phyloP scores from a whole-genome alignment of 1,140 invertebrate species.

The Bombus affinis region DNA sequence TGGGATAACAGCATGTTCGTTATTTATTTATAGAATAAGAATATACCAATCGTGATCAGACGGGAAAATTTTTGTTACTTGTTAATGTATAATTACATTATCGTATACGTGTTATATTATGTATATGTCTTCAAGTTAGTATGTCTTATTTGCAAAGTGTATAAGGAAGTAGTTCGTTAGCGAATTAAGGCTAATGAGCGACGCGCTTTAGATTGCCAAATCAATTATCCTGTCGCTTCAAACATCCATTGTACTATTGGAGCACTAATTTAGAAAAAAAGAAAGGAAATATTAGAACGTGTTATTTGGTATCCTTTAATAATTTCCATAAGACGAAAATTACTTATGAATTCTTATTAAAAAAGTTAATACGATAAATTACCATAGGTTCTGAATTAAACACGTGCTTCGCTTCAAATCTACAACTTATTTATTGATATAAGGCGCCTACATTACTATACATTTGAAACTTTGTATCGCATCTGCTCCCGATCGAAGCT shows the following conservation, averaged over 20 bases:
- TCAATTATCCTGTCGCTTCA: background rate
- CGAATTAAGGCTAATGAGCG: slow-evolving; percentile 27
- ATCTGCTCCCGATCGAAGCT: slow-evolving; percentile 18
- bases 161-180: slow-evolving; percentile 24
- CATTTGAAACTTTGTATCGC: slow-evolving; percentile 56
- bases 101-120: background rate
- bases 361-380: background rate
- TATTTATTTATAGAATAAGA: background rate
- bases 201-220: slow-evolving; percentile 21
- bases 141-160: background rate
- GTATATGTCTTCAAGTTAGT: background rate
- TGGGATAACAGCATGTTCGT: background rate
- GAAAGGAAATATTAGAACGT: background rate
- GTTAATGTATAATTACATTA: background rate
- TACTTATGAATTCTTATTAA: background rate
- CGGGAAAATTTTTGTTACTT: background rate
- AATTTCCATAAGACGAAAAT: background rate
- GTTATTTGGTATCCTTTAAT: background rate
- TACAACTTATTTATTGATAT: slow-evolving; percentile 66
- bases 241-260: background rate
- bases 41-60: background rate
- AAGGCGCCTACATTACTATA: slow-evolving; percentile 66
- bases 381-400: background rate
- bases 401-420: slow-evolving; percentile 16
- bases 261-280: background rate